A percentile compares a stretch with the other conserved stretches of the same genome.
These are phyloP conservation scores for Radopholus similis DNA, from an alignment of 1,140 invertebrate species.

Conservation along the genomic window DNA sequence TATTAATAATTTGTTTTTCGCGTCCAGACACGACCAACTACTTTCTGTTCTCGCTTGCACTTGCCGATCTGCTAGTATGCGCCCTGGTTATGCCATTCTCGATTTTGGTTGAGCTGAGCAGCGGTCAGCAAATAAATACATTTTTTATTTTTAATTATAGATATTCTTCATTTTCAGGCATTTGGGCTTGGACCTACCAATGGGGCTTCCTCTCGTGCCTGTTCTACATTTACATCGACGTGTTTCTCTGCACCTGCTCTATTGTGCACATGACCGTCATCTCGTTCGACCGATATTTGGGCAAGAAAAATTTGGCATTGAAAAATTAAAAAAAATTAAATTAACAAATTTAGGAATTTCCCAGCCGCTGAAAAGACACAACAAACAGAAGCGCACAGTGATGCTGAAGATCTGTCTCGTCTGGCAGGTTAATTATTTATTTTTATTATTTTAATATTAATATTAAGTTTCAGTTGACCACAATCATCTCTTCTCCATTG, in stretches of 20 bases:
- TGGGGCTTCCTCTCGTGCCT: conserved; percentile 81
- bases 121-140: conserved; percentile 6
- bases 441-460: no score
- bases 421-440: no score
- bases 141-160: neutral
- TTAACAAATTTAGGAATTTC: conserved; percentile 63
- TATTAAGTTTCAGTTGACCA: no score
- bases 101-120: conserved; percentile 44
- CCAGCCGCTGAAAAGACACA: conserved; percentile 76
- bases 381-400: conserved; percentile 73
- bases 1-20: neutral
- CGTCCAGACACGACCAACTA: conserved; percentile 60
- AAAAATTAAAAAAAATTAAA: neutral
- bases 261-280: conserved; percentile 98
- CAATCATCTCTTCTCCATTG: conserved; percentile 80
- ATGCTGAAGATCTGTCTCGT: conserved; percentile 77
- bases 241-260: conserved; percentile 84
- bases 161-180: conserved; percentile 67
- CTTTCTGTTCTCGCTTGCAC: conserved; percentile 63
- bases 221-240: conserved; percentile 86
- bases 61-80: conserved; percentile 62
- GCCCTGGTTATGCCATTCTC: conserved; percentile 53
- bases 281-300: conserved; percentile 82
- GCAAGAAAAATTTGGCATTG: conserved; percentile 73
- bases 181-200: conserved; percentile 69